Evolutionary conservation across 2,888 invertebrate species (phyloP).

Genomic region (Andrena dorsata): DNA sequence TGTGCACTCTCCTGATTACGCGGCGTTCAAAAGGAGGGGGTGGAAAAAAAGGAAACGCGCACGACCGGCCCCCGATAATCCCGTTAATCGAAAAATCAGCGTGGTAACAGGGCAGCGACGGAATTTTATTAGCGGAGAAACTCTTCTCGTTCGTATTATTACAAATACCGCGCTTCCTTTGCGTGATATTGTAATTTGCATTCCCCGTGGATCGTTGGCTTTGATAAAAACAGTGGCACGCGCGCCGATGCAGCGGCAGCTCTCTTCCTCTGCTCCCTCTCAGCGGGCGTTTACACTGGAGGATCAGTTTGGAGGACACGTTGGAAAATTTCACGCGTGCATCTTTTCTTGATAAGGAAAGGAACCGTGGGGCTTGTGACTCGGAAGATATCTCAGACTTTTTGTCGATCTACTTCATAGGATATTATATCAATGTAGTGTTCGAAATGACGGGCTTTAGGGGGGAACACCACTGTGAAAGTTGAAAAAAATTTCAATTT

Average conservation of each 20-base stretch:
- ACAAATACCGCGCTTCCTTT: slow-evolving; percentile 11
- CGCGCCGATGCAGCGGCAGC: slow-evolving; percentile 22
- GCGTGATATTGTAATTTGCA: slow-evolving; percentile 1
- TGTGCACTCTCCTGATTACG: slow-evolving; percentile 23
- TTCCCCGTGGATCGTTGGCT: background rate
- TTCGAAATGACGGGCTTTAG: no score
- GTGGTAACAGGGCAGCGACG: background rate
- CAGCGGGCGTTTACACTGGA: background rate
- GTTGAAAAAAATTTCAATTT: no score
- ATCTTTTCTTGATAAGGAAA: slow-evolving; percentile 17
- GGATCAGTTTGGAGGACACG: slow-evolving; percentile 5
- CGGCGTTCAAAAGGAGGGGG: background rate
- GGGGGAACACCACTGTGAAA: no score
- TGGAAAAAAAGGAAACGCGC: background rate
- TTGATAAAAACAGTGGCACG: slow-evolving; percentile 40
- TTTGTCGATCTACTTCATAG: background rate
- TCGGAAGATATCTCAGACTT: background rate
- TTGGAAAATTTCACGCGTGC: slow-evolving; percentile 5
- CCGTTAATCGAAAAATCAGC: background rate
- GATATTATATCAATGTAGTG: background rate
- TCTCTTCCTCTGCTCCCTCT: background rate
- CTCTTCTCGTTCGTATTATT: background rate
- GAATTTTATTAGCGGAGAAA: background rate
- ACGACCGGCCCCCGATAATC: background rate
- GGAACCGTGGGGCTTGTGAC: slow-evolving; percentile 26